Percentiles rank a stretch among this genome's conserved stretches.
phyloP scores from a whole-genome alignment of 2,113 vertebrate genomes.

The Malurus cyaneus region DNA sequence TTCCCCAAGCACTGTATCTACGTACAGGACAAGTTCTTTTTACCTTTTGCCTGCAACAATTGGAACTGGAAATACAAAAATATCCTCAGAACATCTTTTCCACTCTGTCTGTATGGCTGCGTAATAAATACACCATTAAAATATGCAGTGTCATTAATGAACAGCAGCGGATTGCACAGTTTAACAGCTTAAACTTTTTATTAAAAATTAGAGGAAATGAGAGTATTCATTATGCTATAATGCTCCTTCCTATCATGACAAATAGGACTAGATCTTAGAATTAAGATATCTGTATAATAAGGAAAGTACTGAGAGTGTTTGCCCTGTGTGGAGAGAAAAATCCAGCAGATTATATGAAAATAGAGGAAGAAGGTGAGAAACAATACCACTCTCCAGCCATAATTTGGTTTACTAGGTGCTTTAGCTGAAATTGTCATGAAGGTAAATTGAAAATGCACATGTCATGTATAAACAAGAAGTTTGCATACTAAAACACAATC shows the following conservation, averaged over 20 bases:
- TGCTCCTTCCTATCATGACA: constrained; percentile 46
- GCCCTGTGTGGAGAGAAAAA: background rate
- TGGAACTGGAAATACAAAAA: background rate
- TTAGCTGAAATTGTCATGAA: background rate
- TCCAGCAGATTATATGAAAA: constrained; percentile 1
- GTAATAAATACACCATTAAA: constrained; percentile 62
- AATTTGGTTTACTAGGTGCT: constrained; percentile 1
- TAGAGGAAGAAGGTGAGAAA: background rate
- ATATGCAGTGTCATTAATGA: constrained; percentile 52
- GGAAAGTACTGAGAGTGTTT: background rate
- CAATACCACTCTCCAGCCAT: background rate
- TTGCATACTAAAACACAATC: background rate
- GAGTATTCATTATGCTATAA: constrained; percentile 55
- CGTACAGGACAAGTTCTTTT: background rate
- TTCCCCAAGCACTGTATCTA: background rate
- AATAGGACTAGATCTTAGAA: constrained; percentile 19
- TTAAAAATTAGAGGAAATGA: constrained; percentile 60
- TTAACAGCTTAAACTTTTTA: constrained; percentile 66
- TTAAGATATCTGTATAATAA: constrained; percentile 19
- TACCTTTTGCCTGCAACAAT: background rate
- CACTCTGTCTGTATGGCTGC: background rate
- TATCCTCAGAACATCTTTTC: background rate
- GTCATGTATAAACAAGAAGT: background rate
- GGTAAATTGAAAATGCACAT: background rate
- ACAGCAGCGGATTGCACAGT: constrained; percentile 38